Conservation (phyloP, 92 coral and sea anemone genomes). For the Heteractis magnifica region DNA sequence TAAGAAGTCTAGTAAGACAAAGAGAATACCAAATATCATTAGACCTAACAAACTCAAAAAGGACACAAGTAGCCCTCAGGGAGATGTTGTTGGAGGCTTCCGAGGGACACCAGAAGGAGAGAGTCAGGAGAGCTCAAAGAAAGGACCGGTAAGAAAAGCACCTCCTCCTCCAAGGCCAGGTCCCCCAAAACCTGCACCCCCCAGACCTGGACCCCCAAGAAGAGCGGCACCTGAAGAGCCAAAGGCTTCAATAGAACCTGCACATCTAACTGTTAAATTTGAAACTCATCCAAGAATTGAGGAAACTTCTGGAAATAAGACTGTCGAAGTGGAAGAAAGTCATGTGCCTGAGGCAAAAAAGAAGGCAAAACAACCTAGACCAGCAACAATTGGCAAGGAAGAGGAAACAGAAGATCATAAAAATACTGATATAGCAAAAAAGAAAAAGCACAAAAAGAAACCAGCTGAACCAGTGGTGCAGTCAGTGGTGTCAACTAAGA, state of each 20-base stretch:
- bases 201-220: conserved; percentile 46
- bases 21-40: conserved; percentile 28
- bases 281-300: conserved; percentile 41
- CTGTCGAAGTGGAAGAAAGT: conserved; percentile 19
- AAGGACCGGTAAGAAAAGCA: conserved; percentile 29
- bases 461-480: conserved; percentile 38
- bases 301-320: conserved; percentile 25
- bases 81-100: background rate
- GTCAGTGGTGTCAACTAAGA: conserved; percentile 68
- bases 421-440: conserved; percentile 5
- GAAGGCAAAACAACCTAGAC: conserved; percentile 62
- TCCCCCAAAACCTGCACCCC: conserved; percentile 49
- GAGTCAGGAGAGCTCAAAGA: conserved; percentile 15
- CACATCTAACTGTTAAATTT: conserved; percentile 5
- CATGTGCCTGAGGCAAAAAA: conserved; percentile 20
- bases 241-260: conserved; percentile 2
- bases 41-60: conserved; percentile 34
- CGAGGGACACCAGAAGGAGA: conserved; percentile 46
- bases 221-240: background rate
- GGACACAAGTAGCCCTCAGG: background rate
- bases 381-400: conserved; percentile 59
- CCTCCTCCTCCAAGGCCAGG: conserved; percentile 59
- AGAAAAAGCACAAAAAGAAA: conserved; percentile 3
- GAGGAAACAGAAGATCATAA: conserved; percentile 19
- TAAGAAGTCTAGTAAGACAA: conserved; percentile 9